phyloP scores from a whole-genome alignment of 1,140 invertebrate genomes.

The Xylocopa sonorina region DNA sequence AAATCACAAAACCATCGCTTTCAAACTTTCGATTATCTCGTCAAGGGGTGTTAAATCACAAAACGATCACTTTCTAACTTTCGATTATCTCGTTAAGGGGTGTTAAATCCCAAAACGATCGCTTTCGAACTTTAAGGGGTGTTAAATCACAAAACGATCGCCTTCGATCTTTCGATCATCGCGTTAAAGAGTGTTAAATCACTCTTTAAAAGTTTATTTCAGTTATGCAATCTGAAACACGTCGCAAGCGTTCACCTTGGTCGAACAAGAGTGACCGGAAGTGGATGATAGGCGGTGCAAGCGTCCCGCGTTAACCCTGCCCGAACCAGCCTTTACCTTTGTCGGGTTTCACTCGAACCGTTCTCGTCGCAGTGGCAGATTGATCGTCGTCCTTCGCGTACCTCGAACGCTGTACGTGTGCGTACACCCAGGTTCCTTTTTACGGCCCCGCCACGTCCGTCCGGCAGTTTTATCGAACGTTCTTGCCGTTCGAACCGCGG shows the following conservation, averaged over 20 bases:
- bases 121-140: no score
- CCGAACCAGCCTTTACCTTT: constrained; percentile 14
- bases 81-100: no score
- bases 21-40: no score
- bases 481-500: background rate
- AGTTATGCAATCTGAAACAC: no score
- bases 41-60: no score
- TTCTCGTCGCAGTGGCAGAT: constrained; percentile 24
- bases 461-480: constrained; percentile 12
- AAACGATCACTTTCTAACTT: no score
- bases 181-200: no score
- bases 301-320: constrained; percentile 4
- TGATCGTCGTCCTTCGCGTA: constrained; percentile 29
- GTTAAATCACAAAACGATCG: no score
- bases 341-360: constrained; percentile 22
- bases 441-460: background rate
- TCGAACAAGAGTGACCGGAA: background rate
- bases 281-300: background rate
- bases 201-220: no score
- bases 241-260: background rate
- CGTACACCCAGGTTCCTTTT: background rate
- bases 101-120: no score
- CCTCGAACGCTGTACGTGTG: background rate
- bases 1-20: no score
- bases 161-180: no score